phyloP scores from a whole-genome alignment of 2,888 invertebrate species.

The Volucella bombylans region DNA sequence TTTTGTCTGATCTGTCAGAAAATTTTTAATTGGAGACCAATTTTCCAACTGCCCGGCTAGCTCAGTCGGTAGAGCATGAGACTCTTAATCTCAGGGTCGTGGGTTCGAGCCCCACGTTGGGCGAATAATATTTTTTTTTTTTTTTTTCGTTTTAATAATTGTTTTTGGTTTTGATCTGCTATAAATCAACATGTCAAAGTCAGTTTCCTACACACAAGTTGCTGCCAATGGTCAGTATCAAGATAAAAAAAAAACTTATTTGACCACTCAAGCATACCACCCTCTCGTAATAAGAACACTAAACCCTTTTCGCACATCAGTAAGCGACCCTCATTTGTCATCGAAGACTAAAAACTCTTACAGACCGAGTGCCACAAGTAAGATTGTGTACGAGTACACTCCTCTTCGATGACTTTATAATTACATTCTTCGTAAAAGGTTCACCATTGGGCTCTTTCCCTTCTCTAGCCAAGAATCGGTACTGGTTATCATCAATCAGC shows the following conservation, averaged over 20 bases:
- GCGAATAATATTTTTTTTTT: slow-evolving; percentile 67
- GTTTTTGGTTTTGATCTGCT: neutral
- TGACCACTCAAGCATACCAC: slow-evolving; percentile 1
- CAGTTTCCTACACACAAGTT: too few relatives aligned
- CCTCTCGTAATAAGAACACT: slow-evolving; percentile 18
- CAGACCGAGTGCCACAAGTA: slow-evolving; percentile 50
- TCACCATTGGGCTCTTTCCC: slow-evolving; percentile 1
- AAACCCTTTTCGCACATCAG: slow-evolving; percentile 53
- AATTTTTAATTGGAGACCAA: too few relatives aligned
- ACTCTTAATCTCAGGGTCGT: slow-evolving; percentile 80
- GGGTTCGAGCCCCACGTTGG: slow-evolving; percentile 80
- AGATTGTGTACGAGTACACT: slow-evolving; percentile 32
- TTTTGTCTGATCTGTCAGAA: too few relatives aligned
- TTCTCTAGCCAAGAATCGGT: slow-evolving; percentile 15
- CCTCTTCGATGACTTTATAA: slow-evolving; percentile 57
- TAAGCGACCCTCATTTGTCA: slow-evolving; percentile 64
- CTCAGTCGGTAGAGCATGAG: slow-evolving; percentile 80
- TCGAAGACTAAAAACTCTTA: slow-evolving; percentile 24
- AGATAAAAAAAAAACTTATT: neutral
- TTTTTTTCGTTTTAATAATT: neutral
- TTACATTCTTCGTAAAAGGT: slow-evolving; percentile 46
- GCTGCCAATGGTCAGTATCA: slow-evolving; percentile 35
- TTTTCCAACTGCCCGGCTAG: slow-evolving; percentile 76
- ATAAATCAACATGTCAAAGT: too few relatives aligned
- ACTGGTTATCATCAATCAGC: slow-evolving; percentile 60